Conservation (phyloP, 2,888 invertebrate genomes). For the Ophraella communa region DNA sequence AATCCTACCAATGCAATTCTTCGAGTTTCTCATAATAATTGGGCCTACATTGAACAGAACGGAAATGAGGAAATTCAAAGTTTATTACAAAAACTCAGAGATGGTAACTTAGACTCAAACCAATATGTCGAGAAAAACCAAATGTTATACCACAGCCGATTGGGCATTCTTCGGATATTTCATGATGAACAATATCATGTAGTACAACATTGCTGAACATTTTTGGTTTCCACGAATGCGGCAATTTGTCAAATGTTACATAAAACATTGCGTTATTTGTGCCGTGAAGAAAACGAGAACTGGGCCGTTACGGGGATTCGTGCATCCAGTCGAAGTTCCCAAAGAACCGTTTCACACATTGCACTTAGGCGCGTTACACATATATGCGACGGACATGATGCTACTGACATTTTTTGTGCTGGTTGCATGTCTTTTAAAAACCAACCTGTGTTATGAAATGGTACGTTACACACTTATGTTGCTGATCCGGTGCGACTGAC, state of each 20-base stretch:
- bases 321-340: no score
- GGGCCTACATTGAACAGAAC: constrained; percentile 18
- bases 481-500: no score
- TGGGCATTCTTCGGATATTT: constrained; percentile 40
- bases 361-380: no score
- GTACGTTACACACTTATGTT: no score
- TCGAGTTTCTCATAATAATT: constrained; percentile 4
- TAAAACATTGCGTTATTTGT: constrained; percentile 41
- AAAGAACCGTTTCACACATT: constrained; percentile 19
- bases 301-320: background rate
- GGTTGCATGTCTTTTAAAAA: no score
- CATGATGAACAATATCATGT: constrained; percentile 43
- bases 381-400: no score
- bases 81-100: constrained; percentile 19
- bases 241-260: constrained; percentile 39
- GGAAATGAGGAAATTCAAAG: constrained; percentile 26
- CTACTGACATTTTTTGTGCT: no score
- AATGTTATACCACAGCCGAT: no score
- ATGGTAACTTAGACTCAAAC: constrained; percentile 39
- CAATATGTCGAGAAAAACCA: constrained; percentile 37
- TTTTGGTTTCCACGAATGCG: constrained; percentile 45
- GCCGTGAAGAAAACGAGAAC: constrained; percentile 37
- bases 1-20: constrained; percentile 22
- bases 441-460: no score
- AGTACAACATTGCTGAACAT: constrained; percentile 31